A percentile compares a stretch with the other conserved stretches of the same genome.
Conservation (phyloP, 2,888 invertebrate species). For the Pandemis heparana region DNA sequence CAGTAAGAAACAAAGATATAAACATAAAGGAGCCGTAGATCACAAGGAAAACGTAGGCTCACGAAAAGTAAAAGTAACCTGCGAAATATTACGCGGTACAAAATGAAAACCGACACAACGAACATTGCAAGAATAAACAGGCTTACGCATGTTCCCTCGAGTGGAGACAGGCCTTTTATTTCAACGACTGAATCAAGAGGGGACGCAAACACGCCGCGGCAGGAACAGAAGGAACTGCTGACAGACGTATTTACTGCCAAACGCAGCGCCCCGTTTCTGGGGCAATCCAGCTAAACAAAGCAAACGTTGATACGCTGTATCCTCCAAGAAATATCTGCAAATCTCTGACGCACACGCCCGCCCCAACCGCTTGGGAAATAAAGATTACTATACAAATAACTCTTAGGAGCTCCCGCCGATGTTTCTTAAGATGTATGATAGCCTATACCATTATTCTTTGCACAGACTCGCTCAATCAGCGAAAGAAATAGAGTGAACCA, state of each 20-base stretch:
- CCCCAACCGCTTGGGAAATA: constrained; percentile 70
- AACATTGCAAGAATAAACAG: constrained; percentile 29
- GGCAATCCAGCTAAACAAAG: constrained; percentile 55
- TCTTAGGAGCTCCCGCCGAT: constrained; percentile 61
- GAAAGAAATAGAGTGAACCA: neutral
- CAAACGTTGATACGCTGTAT: constrained; percentile 62
- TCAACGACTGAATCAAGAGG: constrained; percentile 48
- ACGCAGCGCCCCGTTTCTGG: constrained; percentile 52
- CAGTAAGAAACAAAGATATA: neutral
- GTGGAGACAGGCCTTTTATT: constrained; percentile 40
- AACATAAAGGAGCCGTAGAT: neutral
- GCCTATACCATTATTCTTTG: constrained; percentile 71
- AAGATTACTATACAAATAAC: constrained; percentile 73
- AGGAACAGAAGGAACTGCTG: constrained; percentile 56
- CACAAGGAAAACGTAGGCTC: constrained; percentile 10
- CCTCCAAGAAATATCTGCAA: constrained; percentile 65
- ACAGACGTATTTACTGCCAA: constrained; percentile 61
- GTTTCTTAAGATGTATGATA: constrained; percentile 72
- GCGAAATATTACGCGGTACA: constrained; percentile 26
- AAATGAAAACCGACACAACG: constrained; percentile 38
- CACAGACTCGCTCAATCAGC: constrained; percentile 50
- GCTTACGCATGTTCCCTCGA: constrained; percentile 38
- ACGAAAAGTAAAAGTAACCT: constrained; percentile 29
- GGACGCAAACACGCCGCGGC: constrained; percentile 52
- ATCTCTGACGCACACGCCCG: constrained; percentile 59